Base-by-base conservation (phyloP, 2,113 vertebrate genomes). In the Gasterosteus aculeatus region DNA sequence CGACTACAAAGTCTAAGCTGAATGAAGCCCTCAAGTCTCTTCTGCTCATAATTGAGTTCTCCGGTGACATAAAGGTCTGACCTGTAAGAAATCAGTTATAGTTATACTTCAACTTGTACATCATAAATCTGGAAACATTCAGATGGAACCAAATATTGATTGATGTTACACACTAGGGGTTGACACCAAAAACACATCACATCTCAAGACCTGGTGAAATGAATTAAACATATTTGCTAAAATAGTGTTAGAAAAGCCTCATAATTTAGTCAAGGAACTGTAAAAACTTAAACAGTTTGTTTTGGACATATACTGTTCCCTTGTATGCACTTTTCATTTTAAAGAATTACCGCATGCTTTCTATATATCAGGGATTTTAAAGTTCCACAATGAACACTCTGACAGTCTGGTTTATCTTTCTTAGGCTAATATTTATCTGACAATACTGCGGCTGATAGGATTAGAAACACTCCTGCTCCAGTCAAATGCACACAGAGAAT, bases 351-450 rank as follows among this genome's bases (percentile, higher is more conserved):
- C 59, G 22, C 65, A 18, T 26, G 7, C 56, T 7, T 66, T 78
- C 42, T 87, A 77, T 72, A 81, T 66, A 19, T 44, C 38, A 18
- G 72, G 10, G 56, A 42, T 62, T 69, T 78, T 78, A 53, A 56
- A 42, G 60, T 69, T 35, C 51, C 69, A 67, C 47, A 54, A 68
- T 58, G 8, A n/a, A 18, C 73, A 53, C 77, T 69, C 74, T 71
- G 60, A 73, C 85, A 66, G 75, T 86, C 68, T 61, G 81, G 69
- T 90, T 74, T 71, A 78, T 88, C 80, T 72, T 80, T 38, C 57
- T 70, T 76, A 69, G 56, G 71, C 35, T 56, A 68, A 73, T 75
- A 82, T 80, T 65, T 75, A 78, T 73, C 39, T 80, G 26, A 78
- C 18, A 80, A 62, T 64, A 39, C 15, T 60, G 46, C 69, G 59